phyloP scores from a whole-genome alignment of 2,797 vertebrate genomes.

The Tapera naevia region DNA sequence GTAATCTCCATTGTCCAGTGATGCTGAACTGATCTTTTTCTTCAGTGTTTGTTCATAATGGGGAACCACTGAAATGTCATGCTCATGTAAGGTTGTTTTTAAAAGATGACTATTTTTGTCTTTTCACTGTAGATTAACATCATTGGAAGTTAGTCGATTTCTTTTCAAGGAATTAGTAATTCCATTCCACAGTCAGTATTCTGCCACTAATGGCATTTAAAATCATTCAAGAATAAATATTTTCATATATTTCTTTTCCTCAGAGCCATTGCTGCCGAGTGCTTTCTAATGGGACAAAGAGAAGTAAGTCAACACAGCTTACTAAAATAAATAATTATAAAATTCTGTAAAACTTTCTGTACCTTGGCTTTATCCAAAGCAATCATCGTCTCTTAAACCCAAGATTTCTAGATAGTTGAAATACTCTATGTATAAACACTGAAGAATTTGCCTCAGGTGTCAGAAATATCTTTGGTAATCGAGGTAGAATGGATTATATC shows the following conservation, averaged over 20 bases:
- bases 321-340: neutral
- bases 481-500: neutral
- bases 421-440: neutral
- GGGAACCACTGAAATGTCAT: constrained; percentile 79
- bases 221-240: constrained; percentile 75
- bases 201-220: constrained; percentile 64
- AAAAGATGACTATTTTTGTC: constrained; percentile 79
- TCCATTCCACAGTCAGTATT: constrained; percentile 77
- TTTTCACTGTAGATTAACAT: constrained; percentile 76
- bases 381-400: neutral
- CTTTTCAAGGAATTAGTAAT: constrained; percentile 75
- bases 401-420: neutral
- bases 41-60: constrained; percentile 77
- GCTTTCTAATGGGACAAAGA: constrained; percentile 85
- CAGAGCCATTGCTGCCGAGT: constrained; percentile 93
- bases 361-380: neutral
- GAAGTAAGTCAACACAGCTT: constrained; percentile 86
- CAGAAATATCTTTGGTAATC: neutral
- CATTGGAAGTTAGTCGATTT: constrained; percentile 77
- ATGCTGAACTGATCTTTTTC: constrained; percentile 70
- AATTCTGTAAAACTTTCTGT: neutral
- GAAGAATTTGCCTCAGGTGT: neutral
- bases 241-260: constrained; percentile 78
- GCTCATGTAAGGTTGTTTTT: constrained; percentile 79
- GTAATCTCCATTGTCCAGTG: constrained; percentile 71